A percentile compares a stretch with the other conserved stretches of the same genome.
These are phyloP conservation scores for Holotrichia oblita DNA, from an alignment of 1,140 invertebrate species.

Conservation along the genomic window DNA sequence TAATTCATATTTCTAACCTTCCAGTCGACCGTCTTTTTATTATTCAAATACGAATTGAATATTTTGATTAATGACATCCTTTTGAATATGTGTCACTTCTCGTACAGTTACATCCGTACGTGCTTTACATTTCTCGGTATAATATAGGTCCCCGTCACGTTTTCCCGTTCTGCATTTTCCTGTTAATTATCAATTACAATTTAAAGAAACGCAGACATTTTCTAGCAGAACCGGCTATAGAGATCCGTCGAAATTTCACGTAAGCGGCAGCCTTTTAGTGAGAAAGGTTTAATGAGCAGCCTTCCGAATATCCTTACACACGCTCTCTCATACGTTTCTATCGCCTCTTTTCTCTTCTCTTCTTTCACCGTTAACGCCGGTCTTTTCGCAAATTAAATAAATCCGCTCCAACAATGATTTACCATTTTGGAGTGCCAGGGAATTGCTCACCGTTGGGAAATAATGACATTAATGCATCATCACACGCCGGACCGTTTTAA, in stretches of 20 bases:
- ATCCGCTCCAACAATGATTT: conserved; percentile 3
- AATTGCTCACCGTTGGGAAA: neutral
- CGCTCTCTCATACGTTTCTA: neutral
- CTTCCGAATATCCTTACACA: neutral
- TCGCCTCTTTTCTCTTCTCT: neutral
- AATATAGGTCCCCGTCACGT: too few relatives aligned
- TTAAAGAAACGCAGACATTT: neutral
- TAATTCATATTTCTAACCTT: too few relatives aligned
- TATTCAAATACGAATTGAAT: too few relatives aligned
- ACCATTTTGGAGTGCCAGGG: neutral
- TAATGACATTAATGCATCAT: neutral
- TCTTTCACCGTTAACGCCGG: too few relatives aligned
- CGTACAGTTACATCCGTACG: too few relatives aligned
- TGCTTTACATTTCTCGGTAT: too few relatives aligned
- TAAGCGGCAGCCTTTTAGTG: neutral
- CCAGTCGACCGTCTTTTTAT: too few relatives aligned
- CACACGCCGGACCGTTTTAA: neutral
- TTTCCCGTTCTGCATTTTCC: neutral
- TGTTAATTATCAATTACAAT: neutral
- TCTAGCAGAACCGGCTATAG: neutral
- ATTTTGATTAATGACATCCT: too few relatives aligned
- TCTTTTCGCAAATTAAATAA: neutral
- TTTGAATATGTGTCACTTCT: too few relatives aligned
- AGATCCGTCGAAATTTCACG: neutral
- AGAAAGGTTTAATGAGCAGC: neutral